phyloP scores from a whole-genome alignment of 2,113 vertebrate species.

The Ciconia stormi region DNA sequence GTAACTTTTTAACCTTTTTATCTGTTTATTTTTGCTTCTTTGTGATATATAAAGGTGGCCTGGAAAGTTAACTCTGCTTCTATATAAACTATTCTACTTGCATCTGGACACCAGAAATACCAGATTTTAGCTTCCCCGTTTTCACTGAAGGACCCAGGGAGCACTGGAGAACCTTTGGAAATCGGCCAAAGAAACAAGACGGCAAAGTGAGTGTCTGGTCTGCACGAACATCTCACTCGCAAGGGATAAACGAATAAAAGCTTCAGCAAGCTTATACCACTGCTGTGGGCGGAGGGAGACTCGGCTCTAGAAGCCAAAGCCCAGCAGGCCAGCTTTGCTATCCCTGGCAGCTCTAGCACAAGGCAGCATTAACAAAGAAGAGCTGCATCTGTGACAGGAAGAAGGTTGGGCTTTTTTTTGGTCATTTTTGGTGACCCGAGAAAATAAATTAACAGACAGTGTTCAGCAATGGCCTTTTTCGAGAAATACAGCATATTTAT shows the following conservation, averaged over 20 bases:
- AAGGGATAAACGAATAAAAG: neutral
- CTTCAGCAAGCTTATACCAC: neutral
- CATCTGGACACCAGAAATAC: neutral
- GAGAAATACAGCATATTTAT: neutral
- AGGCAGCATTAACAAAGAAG: neutral
- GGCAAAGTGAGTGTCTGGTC: neutral
- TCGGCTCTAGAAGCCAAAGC: neutral
- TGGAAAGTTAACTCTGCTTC: neutral
- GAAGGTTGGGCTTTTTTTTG: neutral
- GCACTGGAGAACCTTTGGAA: neutral
- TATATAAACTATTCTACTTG: neutral
- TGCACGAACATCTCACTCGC: fast-evolving
- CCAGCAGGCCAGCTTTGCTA: neutral
- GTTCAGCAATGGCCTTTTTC: neutral
- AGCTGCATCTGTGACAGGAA: neutral
- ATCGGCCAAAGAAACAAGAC: neutral
- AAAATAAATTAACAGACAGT: neutral
- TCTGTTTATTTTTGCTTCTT: neutral
- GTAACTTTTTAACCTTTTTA: neutral
- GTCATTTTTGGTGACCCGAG: neutral
- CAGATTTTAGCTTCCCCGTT: neutral
- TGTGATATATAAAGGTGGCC: neutral
- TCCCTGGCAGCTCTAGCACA: neutral
- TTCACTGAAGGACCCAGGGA: neutral
- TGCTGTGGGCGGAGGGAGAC: neutral